Base-by-base conservation (phyloP, 2,113 vertebrate genomes). In the Ptyas mucosa region DNA sequence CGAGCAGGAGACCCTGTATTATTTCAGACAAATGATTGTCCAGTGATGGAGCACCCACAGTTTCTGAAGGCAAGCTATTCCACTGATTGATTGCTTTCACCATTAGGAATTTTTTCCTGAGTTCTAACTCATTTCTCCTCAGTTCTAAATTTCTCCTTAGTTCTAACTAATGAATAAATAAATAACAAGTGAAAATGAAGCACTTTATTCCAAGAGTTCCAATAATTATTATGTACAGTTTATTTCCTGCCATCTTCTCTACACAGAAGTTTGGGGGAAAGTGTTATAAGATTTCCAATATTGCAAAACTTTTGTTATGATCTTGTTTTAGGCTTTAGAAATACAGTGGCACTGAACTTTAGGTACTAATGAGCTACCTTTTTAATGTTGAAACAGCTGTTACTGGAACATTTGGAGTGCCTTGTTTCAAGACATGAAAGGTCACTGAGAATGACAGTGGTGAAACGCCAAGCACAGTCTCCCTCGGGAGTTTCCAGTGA, bases 401-500 rank as follows among this genome's bases (percentile, higher is more conserved):
- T 99, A 94, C 97, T 99, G 98, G 99, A 99, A 91, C 99, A 99
- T 97, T 97, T 99, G 98, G 99, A 99, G 97, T 99, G 99, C 96
- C 98, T 99, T 97, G 99, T 99, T 96, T 99, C 99, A 39, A 97
- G 99, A 94, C 99, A 99, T 54, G 99, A 99, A 97, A 98, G 99
- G 34, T 99, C 99, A 0, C 98, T 99, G 15, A 98, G 99, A 61
- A 99, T 99, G 99, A 99, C 99, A 0, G 99, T 99, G 97, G 99
- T 99, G 49, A 99, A 99, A 95, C 97, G 99, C 1, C 99, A 99
- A 98, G 99, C 99, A 75, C 99, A 99, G 98, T 99, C 99, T 93
- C 99, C 99, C 39, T 99, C 99, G 0, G 99, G 99, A 49, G 99
- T 99, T 87, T 99, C 99, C 97, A 99, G 99, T 55, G 99, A 99